Percentiles rank a stretch among this genome's conserved stretches.
phyloP scores from a whole-genome alignment of 2,113 vertebrate species.

The Pseudopipra pipra region DNA sequence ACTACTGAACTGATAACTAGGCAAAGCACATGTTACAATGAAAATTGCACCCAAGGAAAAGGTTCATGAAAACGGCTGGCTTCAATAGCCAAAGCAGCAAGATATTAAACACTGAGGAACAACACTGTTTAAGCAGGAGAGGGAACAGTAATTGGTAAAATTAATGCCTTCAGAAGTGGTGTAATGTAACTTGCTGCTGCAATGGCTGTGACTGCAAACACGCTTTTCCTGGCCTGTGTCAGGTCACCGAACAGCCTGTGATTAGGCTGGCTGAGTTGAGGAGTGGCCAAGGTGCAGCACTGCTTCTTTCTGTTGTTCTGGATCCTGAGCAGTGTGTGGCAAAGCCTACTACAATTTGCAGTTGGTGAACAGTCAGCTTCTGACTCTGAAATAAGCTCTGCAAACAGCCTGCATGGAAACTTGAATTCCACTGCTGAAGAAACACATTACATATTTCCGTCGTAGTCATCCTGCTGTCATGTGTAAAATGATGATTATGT shows the following conservation, averaged over 20 bases:
- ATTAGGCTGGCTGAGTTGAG: not conserved
- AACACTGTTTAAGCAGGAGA: not conserved
- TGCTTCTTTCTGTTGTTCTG: not conserved
- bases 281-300: not conserved
- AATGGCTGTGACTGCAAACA: not conserved
- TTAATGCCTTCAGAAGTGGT: not conserved
- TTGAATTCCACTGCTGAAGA: not conserved
- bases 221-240: not conserved
- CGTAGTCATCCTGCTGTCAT: not conserved
- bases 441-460: not conserved
- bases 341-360: not conserved
- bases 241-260: not conserved
- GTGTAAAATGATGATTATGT: constrained; percentile 17
- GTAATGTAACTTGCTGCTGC: not conserved
- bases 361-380: not conserved
- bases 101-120: not conserved
- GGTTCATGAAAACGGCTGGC: not conserved
- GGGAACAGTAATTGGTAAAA: not conserved
- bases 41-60: not conserved
- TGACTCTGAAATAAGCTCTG: not conserved
- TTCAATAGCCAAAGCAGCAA: not conserved
- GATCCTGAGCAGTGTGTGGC: not conserved
- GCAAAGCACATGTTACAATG: not conserved
- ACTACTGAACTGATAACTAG: not conserved
- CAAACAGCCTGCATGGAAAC: not conserved